Evolutionary conservation across 2,797 vertebrate genomes (phyloP), one percentile per base, ranked within the genome.

Genomic region (Allobates femoralis): DNA sequence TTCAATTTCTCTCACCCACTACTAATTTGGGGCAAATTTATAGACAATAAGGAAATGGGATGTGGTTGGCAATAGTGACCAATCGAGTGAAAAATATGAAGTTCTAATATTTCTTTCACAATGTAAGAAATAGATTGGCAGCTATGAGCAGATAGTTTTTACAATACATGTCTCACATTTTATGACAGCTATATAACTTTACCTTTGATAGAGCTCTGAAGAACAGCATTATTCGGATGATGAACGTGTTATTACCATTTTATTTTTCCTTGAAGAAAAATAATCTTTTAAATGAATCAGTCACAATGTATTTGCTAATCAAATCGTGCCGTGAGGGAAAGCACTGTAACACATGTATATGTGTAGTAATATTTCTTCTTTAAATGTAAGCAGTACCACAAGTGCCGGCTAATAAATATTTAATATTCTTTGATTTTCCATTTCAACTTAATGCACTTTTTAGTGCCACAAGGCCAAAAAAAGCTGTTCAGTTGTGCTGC

Each of bases 401-500:
- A 67, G 79, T 73, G 55, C 37, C 46, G 26, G 78, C 30, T 83
- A 60, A 87, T 78, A 53, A 83, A 82, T 81, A 86, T 87, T 88
- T 93, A 92, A 91, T 93, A 93, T 91, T 92, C 90, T 91, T 92
- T 81, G 30, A 71, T 75, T 92, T 92, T 93, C 92, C 85, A 60
- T 60, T 79, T 79, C 32, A 90, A 82, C 88, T 90, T 92, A 91
- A 74, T 87, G 32, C 53, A 67, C 73, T 91, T 91, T 92, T 90
- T 28, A 76, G 90, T 87, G 90, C 90, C 90, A 88, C 32, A 30
- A 93, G 91, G 90, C 89, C 91, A 84, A 90, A 89, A 71, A 67
- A 93, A 93, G 89, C 92, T 93, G 90, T 85, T 90, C 90, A 92
- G 84, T 94, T 92, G 92, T 89, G 89, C 90, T 91, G 76, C 79